Evolutionary conservation across 2,113 vertebrate species (phyloP), one percentile per base, ranked within the genome.

Genomic region (Corynorhinus townsendii): DNA sequence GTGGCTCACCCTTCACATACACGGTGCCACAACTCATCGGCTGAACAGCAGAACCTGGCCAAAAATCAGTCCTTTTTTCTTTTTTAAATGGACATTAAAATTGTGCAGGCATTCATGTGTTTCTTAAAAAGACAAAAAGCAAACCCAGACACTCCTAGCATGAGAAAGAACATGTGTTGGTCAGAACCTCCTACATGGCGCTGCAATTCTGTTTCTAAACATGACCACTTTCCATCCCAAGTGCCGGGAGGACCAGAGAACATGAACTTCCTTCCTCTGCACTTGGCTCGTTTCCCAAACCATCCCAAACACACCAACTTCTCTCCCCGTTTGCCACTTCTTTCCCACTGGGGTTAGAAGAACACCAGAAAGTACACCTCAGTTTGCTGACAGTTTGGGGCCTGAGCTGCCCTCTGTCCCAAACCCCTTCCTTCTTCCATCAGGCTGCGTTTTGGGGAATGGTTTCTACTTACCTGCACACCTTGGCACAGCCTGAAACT

Each of bases 1-100:
- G 93, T 93, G 97, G 95, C 96, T 98, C 97, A 97, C 96, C 96
- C 96, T 92, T 96, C 96, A 89, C 4, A 35, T 62, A 69, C 90
- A 64, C 73, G 91, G 43, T 40, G 91, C 93, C 95, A 96, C 89
- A 88, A 94, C 91, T 97, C 94, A 86, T 90, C 54, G 79, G 96
- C 81, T 95, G 96, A 93, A 95, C 95, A 72, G 95, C 92, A 93
- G 96, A 97, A 97, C 96, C 95, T 92, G 93, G 96, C 96, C 89
- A 90, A 96, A 96, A 64, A 77, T 75, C 96, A 96, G 95, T 33
- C 11, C 2, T 20, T 73, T 43, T 19, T 8, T 33, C 47, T 89
- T 96, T 9, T n/a, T 56, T 86, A 96, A 86, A 86, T 47, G 80
- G 84, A 91, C 79, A 43, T 90, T 95, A 88, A 95, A 97, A 97